These are phyloP conservation scores for Chloromyia formosa DNA, from an alignment of 2,888 invertebrate genomes.

Conservation along the genomic window DNA sequence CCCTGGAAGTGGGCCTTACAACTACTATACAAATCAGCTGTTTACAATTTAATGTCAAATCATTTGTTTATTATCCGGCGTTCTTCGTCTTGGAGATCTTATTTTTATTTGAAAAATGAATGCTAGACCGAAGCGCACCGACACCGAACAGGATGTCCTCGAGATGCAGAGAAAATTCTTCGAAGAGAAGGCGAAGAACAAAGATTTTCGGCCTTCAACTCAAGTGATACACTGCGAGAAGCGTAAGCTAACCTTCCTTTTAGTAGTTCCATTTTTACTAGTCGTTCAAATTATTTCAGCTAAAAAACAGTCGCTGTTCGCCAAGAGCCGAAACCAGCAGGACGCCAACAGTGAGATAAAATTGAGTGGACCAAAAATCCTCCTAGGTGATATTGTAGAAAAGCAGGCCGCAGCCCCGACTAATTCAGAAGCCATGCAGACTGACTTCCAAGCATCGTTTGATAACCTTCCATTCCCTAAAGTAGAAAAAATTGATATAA, in stretches of 20 bases:
- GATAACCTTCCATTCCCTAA: constrained; percentile 63
- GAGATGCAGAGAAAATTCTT: constrained; percentile 78
- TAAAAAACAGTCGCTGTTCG: constrained; percentile 59
- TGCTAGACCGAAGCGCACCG: constrained; percentile 73
- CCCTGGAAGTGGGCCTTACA: no score
- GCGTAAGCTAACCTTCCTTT: constrained; percentile 51
- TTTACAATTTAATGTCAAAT: no score
- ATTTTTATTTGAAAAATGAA: constrained; percentile 65
- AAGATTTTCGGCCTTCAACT: constrained; percentile 70
- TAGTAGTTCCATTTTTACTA: not conserved
- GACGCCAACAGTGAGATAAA: constrained; percentile 55
- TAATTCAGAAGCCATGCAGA: not conserved
- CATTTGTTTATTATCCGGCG: no score
- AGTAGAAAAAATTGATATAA: constrained; percentile 40
- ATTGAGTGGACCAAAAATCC: constrained; percentile 58
- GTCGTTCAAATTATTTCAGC: constrained; percentile 51
- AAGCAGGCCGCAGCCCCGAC: constrained; percentile 48
- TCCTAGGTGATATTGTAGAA: constrained; percentile 70
- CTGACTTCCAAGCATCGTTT: not conserved
- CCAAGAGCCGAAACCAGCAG: constrained; percentile 50
- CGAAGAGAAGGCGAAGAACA: constrained; percentile 67
- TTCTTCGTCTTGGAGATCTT: no score
- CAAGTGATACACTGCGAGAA: constrained; percentile 64
- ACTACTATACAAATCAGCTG: no score
- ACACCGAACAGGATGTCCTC: constrained; percentile 78